These are phyloP conservation scores for Narcine bancroftii DNA, from an alignment of 2,113 vertebrate species.

Conservation along the genomic window DNA sequence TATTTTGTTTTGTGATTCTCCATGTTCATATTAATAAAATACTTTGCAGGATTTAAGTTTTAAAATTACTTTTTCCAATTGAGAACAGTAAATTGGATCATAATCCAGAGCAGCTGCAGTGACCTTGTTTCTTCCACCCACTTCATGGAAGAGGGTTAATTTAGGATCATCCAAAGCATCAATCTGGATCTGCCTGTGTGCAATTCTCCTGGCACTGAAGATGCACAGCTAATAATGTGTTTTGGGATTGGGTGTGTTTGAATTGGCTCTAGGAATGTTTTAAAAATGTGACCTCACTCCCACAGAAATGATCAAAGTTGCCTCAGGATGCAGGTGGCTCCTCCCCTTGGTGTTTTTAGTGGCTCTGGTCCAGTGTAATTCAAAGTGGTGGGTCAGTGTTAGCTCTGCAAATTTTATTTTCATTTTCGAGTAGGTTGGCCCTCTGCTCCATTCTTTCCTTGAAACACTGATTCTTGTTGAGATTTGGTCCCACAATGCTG, in stretches of 20 bases:
- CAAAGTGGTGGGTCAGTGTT: constrained; percentile 5
- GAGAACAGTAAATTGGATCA: not conserved
- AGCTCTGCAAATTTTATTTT: constrained; percentile 19
- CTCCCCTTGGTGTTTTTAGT: constrained; percentile 26
- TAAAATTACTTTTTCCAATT: not conserved
- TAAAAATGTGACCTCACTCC: constrained; percentile 24
- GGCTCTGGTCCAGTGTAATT: not conserved
- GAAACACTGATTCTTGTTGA: not conserved
- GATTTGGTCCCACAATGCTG: not conserved
- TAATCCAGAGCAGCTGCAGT: constrained; percentile 3
- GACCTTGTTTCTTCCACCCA: not conserved
- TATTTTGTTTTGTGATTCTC: not conserved
- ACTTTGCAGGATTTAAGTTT: not conserved
- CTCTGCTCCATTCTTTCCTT: not conserved
- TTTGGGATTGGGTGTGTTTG: constrained; percentile 31
- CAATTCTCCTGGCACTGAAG: not conserved
- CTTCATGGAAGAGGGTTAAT: not conserved
- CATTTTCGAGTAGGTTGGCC: not conserved
- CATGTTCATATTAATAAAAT: not conserved
- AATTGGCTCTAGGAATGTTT: not conserved
- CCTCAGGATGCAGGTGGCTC: constrained; percentile 31
- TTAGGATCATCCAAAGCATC: not conserved
- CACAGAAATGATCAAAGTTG: constrained; percentile 15
- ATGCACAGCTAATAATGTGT: not conserved
- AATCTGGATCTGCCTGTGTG: not conserved